A percentile compares a stretch with the other conserved stretches of the same genome.
Evolutionary conservation across 2,797 vertebrate species (phyloP).

Genomic region (Parambassis ranga): DNA sequence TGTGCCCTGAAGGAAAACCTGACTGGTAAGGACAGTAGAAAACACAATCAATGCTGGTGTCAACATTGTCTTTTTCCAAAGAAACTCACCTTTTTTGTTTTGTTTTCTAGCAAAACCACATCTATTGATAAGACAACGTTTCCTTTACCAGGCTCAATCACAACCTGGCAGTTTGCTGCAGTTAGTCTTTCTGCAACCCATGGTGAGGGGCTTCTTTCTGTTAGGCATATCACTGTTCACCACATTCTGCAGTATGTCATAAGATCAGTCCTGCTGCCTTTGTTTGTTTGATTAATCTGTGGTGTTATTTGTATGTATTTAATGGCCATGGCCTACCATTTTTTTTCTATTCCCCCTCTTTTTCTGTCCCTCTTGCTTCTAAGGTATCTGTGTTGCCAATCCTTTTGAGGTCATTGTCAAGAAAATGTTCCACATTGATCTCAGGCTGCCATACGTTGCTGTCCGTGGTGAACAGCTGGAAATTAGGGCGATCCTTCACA

Average conservation of each 20-base stretch:
- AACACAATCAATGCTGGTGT: neutral
- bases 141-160: constrained; percentile 88
- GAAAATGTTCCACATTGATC: constrained; percentile 87
- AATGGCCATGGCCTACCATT: neutral
- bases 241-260: too few species aligned
- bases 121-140: neutral
- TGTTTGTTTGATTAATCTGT: too few species aligned
- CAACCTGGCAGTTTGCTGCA: constrained; percentile 88
- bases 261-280: too few species aligned
- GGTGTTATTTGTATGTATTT: too few species aligned
- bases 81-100: neutral
- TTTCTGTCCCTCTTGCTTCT: neutral
- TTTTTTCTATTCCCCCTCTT: neutral
- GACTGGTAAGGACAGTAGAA: constrained; percentile 72
- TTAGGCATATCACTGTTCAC: too few species aligned
- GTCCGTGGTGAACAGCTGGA: constrained; percentile 90
- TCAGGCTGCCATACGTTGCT: constrained; percentile 87
- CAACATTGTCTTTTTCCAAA: neutral
- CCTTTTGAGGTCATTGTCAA: constrained; percentile 82
- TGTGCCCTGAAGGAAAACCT: neutral
- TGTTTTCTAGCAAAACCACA: neutral
- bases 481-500: constrained; percentile 87
- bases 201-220: too few species aligned
- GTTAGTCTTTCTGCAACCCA: constrained; percentile 80
- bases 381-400: constrained; percentile 87